A percentile compares a stretch with the other conserved stretches of the same genome.
Conservation (phyloP, 2,797 vertebrate genomes). For the Danio aesculapii region DNA sequence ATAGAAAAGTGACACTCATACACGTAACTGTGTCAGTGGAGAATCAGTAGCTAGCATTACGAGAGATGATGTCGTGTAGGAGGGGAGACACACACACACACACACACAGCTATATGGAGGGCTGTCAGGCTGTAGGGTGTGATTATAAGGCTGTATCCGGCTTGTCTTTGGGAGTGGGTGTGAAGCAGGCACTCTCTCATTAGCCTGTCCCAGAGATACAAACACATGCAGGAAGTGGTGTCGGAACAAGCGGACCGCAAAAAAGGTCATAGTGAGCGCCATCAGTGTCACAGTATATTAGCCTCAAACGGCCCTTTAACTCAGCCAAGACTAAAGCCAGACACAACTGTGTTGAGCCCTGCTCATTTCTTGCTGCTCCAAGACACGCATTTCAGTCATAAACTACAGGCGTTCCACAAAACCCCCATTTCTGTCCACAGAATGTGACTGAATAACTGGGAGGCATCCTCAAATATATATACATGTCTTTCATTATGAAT, state of each 20-base stretch:
- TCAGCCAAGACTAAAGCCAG: conserved; percentile 21
- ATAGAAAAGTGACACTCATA: conserved; percentile 36
- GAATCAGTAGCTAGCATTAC: conserved; percentile 41
- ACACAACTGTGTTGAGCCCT: conserved; percentile 56
- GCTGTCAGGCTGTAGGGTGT: conserved; percentile 74
- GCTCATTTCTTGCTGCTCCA: conserved; percentile 15
- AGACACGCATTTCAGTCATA: conserved; percentile 24
- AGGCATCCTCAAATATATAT: background rate
- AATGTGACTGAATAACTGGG: conserved; percentile 11
- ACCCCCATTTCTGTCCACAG: conserved; percentile 11
- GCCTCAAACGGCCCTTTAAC: conserved; percentile 64
- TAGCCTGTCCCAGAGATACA: conserved; percentile 79
- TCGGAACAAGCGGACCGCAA: conserved; percentile 71
- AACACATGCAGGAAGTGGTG: conserved; percentile 82
- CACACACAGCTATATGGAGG: conserved; percentile 56
- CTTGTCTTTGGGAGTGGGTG: conserved; percentile 76
- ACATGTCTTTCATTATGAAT: background rate
- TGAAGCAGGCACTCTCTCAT: conserved; percentile 80
- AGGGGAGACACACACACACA: conserved; percentile 30
- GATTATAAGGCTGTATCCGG: conserved; percentile 84
- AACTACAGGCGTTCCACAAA: conserved; percentile 14
- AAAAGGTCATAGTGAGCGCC: conserved; percentile 73
- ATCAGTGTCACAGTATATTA: conserved; percentile 78
- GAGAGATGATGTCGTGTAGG: conserved; percentile 31
- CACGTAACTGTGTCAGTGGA: conserved; percentile 25